These are phyloP conservation scores for Poeciliopsis gracilis DNA, from an alignment of 2,797 vertebrate genomes.

Conservation along the genomic window DNA sequence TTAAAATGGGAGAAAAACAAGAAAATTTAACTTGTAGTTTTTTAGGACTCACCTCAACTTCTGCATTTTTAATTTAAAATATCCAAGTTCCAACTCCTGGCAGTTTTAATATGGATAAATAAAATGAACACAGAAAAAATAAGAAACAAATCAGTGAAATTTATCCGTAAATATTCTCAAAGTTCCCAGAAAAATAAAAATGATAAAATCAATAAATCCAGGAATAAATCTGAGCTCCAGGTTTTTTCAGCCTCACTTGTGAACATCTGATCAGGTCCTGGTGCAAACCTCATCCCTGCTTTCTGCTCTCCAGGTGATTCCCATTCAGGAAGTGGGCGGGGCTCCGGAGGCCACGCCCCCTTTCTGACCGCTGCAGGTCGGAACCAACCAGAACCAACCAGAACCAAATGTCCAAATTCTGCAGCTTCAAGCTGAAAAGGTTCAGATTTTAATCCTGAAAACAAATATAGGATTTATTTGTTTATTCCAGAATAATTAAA, in stretches of 20 bases:
- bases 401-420: background rate
- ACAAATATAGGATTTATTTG: background rate
- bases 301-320: slow-evolving; percentile 46
- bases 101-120: background rate
- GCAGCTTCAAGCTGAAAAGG: background rate
- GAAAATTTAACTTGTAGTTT: background rate
- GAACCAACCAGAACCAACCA: slow-evolving; percentile 16
- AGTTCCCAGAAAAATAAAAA: background rate
- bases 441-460: background rate
- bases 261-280: background rate
- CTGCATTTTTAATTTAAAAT: background rate
- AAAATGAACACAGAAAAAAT: fast-evolving
- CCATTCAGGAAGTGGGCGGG: background rate
- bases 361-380: background rate
- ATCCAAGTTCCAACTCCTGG: background rate
- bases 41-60: background rate
- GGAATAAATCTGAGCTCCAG: background rate
- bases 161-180: background rate
- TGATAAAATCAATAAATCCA: background rate
- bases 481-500: background rate
- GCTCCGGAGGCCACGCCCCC: slow-evolving; percentile 33
- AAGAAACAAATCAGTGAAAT: background rate
- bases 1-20: fast-evolving
- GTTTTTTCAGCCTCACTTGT: background rate
- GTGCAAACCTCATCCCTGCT: background rate